phyloP scores from a whole-genome alignment of 30 jellyfish, hydroid and myxozoan genomes.

The Chironex yamaguchii region DNA sequence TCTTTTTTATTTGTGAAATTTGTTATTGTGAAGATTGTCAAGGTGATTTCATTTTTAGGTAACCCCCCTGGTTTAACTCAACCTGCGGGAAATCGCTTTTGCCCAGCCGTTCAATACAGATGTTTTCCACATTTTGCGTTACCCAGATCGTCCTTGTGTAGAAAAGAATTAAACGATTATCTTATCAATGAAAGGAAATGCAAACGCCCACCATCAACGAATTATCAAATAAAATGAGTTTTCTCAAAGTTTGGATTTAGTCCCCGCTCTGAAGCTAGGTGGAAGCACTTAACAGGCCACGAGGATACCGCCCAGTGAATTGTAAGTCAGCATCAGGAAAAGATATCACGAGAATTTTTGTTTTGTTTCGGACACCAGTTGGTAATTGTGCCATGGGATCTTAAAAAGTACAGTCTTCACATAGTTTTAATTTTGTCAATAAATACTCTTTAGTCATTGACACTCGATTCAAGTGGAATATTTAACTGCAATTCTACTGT shows the following conservation, averaged over 20 bases:
- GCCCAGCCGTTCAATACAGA: not conserved
- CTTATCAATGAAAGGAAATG: not conserved
- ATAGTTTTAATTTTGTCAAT: too few relatives aligned
- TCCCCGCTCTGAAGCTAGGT: not conserved
- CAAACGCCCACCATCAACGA: not conserved
- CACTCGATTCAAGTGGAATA: too few relatives aligned
- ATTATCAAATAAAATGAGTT: too few relatives aligned
- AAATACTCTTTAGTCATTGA: not conserved
- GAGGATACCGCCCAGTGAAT: too few relatives aligned
- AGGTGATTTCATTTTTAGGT: too few relatives aligned
- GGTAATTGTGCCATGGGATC: not conserved
- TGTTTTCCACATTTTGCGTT: not conserved
- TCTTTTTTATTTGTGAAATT: too few relatives aligned
- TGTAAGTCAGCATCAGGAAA: too few relatives aligned
- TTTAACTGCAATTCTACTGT: too few relatives aligned
- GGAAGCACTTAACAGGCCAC: not conserved
- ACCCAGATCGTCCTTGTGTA: not conserved
- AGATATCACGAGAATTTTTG: too few relatives aligned
- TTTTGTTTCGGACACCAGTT: too few relatives aligned
- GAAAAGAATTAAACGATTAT: not conserved
- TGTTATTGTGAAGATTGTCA: too few relatives aligned
- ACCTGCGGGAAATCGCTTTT: not conserved
- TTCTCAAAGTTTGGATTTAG: not conserved
- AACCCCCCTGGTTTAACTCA: not conserved
- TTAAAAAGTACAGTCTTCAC: not conserved